Evolutionary conservation across 2,888 invertebrate species (phyloP).

Genomic region (Scaptomyza parva): DNA sequence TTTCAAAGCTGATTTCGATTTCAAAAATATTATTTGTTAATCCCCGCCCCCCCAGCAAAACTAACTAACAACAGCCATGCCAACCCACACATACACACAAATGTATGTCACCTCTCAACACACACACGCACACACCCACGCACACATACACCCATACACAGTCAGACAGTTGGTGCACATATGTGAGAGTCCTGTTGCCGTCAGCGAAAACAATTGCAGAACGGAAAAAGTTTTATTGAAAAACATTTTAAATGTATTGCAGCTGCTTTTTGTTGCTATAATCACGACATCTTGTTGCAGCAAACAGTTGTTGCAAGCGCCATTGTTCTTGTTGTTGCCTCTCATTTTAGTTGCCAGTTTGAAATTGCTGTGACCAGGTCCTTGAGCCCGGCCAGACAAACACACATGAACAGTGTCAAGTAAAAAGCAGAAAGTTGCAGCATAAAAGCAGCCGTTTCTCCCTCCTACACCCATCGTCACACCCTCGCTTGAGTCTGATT

Average conservation of each 20-base stretch:
- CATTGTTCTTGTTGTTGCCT: background rate
- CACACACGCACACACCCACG: background rate
- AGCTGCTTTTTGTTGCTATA: constrained; percentile 49
- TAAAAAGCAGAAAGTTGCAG: constrained; percentile 58
- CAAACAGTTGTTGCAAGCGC: constrained; percentile 8
- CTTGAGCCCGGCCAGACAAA: constrained; percentile 8
- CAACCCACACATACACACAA: background rate
- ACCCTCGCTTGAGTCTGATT: background rate
- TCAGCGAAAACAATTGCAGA: constrained; percentile 66
- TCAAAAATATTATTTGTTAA: too few relatives aligned
- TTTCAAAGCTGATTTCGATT: background rate
- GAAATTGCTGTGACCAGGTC: constrained; percentile 32
- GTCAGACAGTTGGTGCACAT: constrained; percentile 15
- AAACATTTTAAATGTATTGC: constrained; percentile 75
- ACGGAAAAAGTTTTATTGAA: constrained; percentile 76
- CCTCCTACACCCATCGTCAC: too few relatives aligned
- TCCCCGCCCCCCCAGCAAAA: background rate
- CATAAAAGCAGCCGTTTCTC: constrained; percentile 37
- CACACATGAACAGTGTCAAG: constrained; percentile 7
- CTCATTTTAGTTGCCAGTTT: constrained; percentile 31
- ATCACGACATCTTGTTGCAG: constrained; percentile 50
- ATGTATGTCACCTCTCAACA: background rate
- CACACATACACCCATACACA: constrained; percentile 7
- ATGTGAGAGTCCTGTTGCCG: constrained; percentile 25
- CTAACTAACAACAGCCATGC: background rate